These are phyloP conservation scores for Vanacampus margaritifer DNA, from an alignment of 2,113 vertebrate genomes.

Conservation along the genomic window DNA sequence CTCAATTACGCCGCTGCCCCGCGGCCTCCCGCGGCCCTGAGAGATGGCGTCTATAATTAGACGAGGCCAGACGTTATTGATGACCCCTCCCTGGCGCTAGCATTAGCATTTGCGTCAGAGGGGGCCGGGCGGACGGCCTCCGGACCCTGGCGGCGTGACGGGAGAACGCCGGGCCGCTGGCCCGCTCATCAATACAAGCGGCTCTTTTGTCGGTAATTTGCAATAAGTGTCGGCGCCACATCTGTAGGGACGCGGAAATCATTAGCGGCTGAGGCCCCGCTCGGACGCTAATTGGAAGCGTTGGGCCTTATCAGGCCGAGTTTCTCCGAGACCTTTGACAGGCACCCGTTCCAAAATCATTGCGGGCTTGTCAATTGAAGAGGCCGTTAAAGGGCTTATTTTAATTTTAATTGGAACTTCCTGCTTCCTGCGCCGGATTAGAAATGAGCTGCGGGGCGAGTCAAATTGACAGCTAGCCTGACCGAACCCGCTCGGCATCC, in stretches of 20 bases:
- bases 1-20: conserved; percentile 65
- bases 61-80: conserved; percentile 81
- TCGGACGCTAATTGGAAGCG: conserved; percentile 97
- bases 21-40: conserved; percentile 55
- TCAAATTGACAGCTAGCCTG: conserved; percentile 68
- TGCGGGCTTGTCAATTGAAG: conserved; percentile 99
- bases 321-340: conserved; percentile 99
- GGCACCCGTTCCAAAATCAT: conserved; percentile 99
- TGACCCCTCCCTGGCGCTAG: conserved; percentile 78
- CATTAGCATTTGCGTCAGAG: conserved; percentile 79
- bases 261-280: conserved; percentile 92
- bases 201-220: conserved; percentile 99
- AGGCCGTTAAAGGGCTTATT: conserved; percentile 95
- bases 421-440: conserved; percentile 72
- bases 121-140: conserved; percentile 67
- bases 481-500: conserved; percentile 59
- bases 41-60: conserved; percentile 71
- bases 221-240: conserved; percentile 92
- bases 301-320: conserved; percentile 98
- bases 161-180: conserved; percentile 81
- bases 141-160: conserved; percentile 82
- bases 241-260: conserved; percentile 92
- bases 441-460: conserved; percentile 63
- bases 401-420: conserved; percentile 96
- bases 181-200: conserved; percentile 89